A percentile compares a stretch with the other conserved stretches of the same genome.
phyloP scores from a whole-genome alignment of 2,888 invertebrate species.

The Scaptomyza reducta region DNA sequence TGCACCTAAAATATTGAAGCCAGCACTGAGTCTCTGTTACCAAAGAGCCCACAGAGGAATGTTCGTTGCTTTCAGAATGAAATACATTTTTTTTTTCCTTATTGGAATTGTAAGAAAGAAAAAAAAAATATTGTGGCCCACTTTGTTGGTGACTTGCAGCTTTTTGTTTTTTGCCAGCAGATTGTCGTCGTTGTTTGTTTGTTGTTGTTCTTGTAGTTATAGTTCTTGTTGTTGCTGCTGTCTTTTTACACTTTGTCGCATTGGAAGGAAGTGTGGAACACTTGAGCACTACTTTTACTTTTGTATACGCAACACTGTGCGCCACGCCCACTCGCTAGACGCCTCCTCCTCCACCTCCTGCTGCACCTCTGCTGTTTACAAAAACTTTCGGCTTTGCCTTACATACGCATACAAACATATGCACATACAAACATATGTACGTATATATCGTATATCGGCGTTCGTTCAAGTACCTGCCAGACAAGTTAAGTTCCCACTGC shows the following conservation, averaged over 20 bases:
- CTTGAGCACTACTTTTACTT: slow-evolving; percentile 77
- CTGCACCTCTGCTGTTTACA: slow-evolving; percentile 5
- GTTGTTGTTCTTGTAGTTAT: slow-evolving; percentile 24
- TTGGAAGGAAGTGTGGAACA: slow-evolving; percentile 72
- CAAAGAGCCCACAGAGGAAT: slow-evolving; percentile 18
- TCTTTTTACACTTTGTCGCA: slow-evolving; percentile 74
- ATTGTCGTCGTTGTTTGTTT: slow-evolving; percentile 25
- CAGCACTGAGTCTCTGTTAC: slow-evolving; percentile 25
- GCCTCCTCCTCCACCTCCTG: neutral
- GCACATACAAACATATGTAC: neutral
- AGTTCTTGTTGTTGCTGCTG: slow-evolving; percentile 39
- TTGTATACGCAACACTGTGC: slow-evolving; percentile 72
- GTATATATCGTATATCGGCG: slow-evolving; percentile 36
- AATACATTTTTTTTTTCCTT: slow-evolving; percentile 37
- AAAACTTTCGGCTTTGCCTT: slow-evolving; percentile 30
- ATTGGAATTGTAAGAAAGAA: slow-evolving; percentile 24
- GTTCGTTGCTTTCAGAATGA: slow-evolving; percentile 15
- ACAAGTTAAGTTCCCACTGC: slow-evolving; percentile 39
- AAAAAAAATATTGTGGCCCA: slow-evolving; percentile 53
- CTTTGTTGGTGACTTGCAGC: slow-evolving; percentile 71
- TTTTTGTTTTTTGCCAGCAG: slow-evolving; percentile 59
- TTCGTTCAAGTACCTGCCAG: slow-evolving; percentile 52
- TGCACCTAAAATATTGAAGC: slow-evolving; percentile 25
- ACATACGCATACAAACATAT: neutral
- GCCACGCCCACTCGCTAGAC: slow-evolving; percentile 25